These are phyloP conservation scores for Hydraecia micacea DNA, from an alignment of 2,888 invertebrate genomes.

Conservation along the genomic window DNA sequence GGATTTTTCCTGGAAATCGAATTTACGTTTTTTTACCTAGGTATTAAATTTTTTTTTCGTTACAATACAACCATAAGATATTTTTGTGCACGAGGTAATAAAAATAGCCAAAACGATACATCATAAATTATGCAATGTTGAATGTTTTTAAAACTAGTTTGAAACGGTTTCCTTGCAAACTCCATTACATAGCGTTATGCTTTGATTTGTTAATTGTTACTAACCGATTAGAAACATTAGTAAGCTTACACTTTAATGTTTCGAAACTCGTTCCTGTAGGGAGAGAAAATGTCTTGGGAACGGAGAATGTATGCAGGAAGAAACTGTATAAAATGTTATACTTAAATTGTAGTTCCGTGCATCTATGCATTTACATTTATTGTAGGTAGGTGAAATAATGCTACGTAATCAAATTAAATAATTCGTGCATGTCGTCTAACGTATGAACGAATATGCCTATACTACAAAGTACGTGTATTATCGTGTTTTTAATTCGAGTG, in stretches of 20 bases:
- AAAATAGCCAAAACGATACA: slow-evolving; percentile 15
- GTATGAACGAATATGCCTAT: slow-evolving; percentile 40
- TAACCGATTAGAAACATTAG: slow-evolving; percentile 39
- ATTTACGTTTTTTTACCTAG: background rate
- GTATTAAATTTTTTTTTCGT: background rate
- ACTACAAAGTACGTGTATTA: slow-evolving; percentile 70
- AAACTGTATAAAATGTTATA: background rate
- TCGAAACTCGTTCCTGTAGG: slow-evolving; percentile 5
- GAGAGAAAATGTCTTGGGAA: background rate
- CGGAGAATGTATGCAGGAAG: background rate
- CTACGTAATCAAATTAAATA: slow-evolving; percentile 47
- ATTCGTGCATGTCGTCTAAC: slow-evolving; percentile 40
- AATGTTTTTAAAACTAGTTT: slow-evolving; percentile 50
- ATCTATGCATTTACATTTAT: background rate
- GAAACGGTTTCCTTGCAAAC: slow-evolving; percentile 41
- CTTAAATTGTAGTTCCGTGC: background rate
- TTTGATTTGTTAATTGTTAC: slow-evolving; percentile 53
- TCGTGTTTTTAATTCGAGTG: slow-evolving; percentile 74
- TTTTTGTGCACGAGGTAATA: background rate
- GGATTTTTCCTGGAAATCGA: background rate
- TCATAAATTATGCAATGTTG: slow-evolving; percentile 42
- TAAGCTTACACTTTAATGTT: slow-evolving; percentile 10
- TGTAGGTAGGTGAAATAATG: slow-evolving; percentile 2
- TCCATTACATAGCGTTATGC: slow-evolving; percentile 46
- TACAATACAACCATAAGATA: background rate